Percentiles rank a stretch among this genome's conserved stretches.
Conservation (phyloP, 2,113 vertebrate genomes). For the Leucopsar rothschildi region DNA sequence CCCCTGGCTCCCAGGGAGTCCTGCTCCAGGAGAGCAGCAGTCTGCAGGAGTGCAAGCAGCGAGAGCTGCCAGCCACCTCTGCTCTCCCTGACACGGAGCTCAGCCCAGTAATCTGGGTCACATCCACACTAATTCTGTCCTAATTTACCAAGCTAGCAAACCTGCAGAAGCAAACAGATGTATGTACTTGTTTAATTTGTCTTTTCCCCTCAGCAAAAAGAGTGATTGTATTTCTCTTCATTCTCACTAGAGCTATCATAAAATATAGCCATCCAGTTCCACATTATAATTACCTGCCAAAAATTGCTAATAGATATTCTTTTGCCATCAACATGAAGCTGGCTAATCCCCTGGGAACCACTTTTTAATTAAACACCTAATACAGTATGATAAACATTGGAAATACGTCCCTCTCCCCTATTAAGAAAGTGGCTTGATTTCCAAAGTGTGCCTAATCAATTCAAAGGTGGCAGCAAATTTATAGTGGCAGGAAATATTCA, state of each 20-base stretch:
- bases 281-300: conserved; percentile 65
- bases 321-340: conserved; percentile 32
- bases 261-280: conserved; percentile 21
- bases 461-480: conserved; percentile 25
- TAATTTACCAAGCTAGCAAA: not conserved
- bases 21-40: not conserved
- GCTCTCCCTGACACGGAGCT: not conserved
- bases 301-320: conserved; percentile 46
- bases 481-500: conserved; percentile 9
- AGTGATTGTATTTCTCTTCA: conserved; percentile 4
- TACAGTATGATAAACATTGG: conserved; percentile 24
- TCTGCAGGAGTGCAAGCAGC: not conserved
- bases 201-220: not conserved
- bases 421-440: conserved; percentile 26
- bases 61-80: rapidly evolving
- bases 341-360: conserved; percentile 47
- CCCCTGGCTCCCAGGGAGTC: rapidly evolving
- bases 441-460: conserved; percentile 43
- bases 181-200: not conserved
- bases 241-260: conserved; percentile 35
- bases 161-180: not conserved
- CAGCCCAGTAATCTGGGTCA: not conserved
- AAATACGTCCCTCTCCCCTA: not conserved
- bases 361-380: conserved; percentile 71
- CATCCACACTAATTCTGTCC: not conserved